Evolutionary conservation across 2,888 invertebrate genomes (phyloP).

Genomic region (Syrista parreyssii): DNA sequence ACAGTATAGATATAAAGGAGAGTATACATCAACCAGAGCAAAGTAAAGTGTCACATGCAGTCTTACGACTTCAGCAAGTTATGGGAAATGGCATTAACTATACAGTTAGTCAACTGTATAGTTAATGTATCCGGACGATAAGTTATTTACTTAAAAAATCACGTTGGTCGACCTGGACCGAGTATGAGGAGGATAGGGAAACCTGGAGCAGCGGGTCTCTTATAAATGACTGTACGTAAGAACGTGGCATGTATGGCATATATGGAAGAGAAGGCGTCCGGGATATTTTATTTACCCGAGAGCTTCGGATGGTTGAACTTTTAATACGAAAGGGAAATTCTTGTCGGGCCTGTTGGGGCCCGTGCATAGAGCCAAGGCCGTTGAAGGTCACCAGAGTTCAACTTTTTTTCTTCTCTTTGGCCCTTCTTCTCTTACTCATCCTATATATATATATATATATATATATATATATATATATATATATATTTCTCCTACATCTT

Average conservation of each 20-base stretch:
- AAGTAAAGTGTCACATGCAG: neutral
- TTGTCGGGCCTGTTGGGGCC: slow-evolving; percentile 23
- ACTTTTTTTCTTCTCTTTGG: slow-evolving; percentile 30
- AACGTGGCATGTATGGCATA: slow-evolving; percentile 18
- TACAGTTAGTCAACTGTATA: neutral
- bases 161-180: neutral
- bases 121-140: neutral
- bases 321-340: slow-evolving; percentile 39
- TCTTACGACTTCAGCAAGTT: neutral
- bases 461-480: slow-evolving; percentile 8
- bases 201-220: slow-evolving; percentile 14
- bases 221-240: slow-evolving; percentile 28
- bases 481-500: neutral
- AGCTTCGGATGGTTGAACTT: slow-evolving; percentile 13
- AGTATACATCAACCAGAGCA: neutral
- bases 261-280: neutral
- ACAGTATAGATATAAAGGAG: neutral
- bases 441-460: slow-evolving; percentile 3
- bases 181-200: slow-evolving; percentile 14
- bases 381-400: slow-evolving; percentile 49
- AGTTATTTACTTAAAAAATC: neutral
- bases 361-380: slow-evolving; percentile 48
- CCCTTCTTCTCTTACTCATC: slow-evolving; percentile 9
- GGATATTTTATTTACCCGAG: neutral
- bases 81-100: neutral